Conservation (phyloP, 1,140 invertebrate species). For the Gryon sp. region DNA sequence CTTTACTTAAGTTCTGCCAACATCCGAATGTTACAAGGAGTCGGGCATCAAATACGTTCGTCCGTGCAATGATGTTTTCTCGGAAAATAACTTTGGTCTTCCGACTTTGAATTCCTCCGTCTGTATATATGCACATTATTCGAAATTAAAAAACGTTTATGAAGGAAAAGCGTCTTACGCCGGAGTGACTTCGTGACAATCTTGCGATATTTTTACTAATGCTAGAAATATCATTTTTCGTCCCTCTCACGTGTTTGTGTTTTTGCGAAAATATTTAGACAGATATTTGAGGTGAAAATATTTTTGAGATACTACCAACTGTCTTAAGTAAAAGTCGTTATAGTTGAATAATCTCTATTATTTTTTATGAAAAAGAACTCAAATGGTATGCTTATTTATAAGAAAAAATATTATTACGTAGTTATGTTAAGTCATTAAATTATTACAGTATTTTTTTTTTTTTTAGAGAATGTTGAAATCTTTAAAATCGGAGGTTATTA, state of each 20-base stretch:
- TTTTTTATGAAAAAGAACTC: too few relatives aligned
- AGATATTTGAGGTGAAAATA: neutral
- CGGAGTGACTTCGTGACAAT: slow-evolving; percentile 17
- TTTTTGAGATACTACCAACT: too few relatives aligned
- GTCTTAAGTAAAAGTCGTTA: too few relatives aligned
- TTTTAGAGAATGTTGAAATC: too few relatives aligned
- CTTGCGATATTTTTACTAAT: neutral
- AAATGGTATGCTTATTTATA: too few relatives aligned
- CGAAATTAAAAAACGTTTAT: slow-evolving; percentile 46
- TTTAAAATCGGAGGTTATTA: too few relatives aligned
- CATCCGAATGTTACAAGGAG: slow-evolving; percentile 49
- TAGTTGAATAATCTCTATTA: too few relatives aligned
- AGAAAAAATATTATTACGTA: too few relatives aligned
- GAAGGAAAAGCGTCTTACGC: slow-evolving; percentile 18
- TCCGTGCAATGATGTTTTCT: slow-evolving; percentile 33
- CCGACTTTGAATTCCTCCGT: slow-evolving; percentile 19
- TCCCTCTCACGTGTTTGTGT: slow-evolving; percentile 4
- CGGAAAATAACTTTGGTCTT: slow-evolving; percentile 41
- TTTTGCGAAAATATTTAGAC: neutral
- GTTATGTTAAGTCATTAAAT: too few relatives aligned
- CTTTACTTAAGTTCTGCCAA: slow-evolving; percentile 43
- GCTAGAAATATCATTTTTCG: neutral
- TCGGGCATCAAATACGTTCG: slow-evolving; percentile 45
- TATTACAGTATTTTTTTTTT: too few relatives aligned
- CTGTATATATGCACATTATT: slow-evolving; percentile 32